Conservation (phyloP, 2,113 vertebrate genomes). For the Calyptomena viridis region DNA sequence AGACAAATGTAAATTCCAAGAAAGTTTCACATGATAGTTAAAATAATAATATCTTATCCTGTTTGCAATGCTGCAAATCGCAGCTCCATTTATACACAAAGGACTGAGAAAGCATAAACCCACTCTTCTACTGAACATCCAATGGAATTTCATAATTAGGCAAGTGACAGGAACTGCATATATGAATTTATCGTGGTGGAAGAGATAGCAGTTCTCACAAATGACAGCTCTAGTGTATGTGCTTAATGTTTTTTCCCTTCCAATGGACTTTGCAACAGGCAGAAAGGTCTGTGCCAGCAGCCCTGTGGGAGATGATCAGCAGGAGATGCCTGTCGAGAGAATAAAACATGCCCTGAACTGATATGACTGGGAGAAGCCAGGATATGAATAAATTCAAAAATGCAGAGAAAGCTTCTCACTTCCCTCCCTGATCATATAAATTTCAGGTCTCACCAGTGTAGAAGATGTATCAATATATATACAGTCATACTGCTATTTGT, state of each 20-base stretch:
- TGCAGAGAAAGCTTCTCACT: neutral
- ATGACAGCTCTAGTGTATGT: neutral
- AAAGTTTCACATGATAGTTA: constrained; percentile 63
- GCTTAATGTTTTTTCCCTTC: neutral
- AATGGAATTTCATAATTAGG: neutral
- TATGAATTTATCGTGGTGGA: neutral
- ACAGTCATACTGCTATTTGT: neutral
- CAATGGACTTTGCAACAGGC: neutral
- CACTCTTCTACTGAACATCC: neutral
- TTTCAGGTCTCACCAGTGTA: neutral
- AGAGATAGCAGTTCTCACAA: neutral
- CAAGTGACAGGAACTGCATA: neutral
- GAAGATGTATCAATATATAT: neutral
- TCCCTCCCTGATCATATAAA: neutral
- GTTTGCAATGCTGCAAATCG: constrained; percentile 50
- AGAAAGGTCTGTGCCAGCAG: neutral
- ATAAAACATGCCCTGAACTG: neutral
- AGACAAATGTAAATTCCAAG: constrained; percentile 73
- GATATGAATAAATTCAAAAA: neutral
- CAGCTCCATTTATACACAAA: constrained; percentile 24
- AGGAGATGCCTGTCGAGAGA: neutral
- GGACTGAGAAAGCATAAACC: constrained; percentile 9
- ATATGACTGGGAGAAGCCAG: neutral
- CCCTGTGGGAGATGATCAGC: neutral
- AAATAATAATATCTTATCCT: constrained; percentile 66